A percentile compares a stretch with the other conserved stretches of the same genome.
Conservation (phyloP, 2,113 vertebrate species). For the rabbit (Oryctolagus cuniculus) region DNA sequence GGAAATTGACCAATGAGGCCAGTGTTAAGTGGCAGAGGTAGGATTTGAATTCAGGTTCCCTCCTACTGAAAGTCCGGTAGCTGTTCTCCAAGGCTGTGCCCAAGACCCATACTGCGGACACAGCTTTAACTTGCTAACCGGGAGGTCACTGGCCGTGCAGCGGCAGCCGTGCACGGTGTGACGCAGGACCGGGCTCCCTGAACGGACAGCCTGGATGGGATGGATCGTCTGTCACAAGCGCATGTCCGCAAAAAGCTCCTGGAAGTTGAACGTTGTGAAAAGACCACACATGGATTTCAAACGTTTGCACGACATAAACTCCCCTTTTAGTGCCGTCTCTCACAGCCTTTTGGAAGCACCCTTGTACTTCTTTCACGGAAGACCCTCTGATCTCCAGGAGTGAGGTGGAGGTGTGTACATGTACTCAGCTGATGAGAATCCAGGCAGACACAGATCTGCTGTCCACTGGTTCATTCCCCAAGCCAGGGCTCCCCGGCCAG, state of each 20-base stretch:
- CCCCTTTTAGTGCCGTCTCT: too few relatives aligned
- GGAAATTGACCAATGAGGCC: not conserved
- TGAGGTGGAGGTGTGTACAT: not conserved
- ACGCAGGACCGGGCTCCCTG: not conserved
- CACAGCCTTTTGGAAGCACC: not conserved
- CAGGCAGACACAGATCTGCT: not conserved
- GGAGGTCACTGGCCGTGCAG: not conserved
- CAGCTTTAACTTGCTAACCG: slow-evolving; percentile 5
- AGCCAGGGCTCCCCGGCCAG: too few relatives aligned
- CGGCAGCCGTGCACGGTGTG: not conserved
- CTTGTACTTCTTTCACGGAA: not conserved
- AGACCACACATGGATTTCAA: too few relatives aligned
- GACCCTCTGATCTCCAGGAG: not conserved
- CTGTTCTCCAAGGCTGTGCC: not conserved
- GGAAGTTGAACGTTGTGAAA: too few relatives aligned
- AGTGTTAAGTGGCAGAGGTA: not conserved
- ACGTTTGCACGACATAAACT: too few relatives aligned
- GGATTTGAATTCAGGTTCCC: slow-evolving; percentile 1
- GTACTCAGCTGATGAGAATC: not conserved
- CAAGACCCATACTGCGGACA: slow-evolving; percentile 16
- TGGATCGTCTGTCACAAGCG: not conserved
- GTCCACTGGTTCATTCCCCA: too few relatives aligned
- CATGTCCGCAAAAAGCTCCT: too few relatives aligned
- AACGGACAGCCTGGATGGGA: not conserved
- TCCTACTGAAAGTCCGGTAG: not conserved